Conservation (phyloP, 2,888 invertebrate species). For the Adelphocoris suturalis region DNA sequence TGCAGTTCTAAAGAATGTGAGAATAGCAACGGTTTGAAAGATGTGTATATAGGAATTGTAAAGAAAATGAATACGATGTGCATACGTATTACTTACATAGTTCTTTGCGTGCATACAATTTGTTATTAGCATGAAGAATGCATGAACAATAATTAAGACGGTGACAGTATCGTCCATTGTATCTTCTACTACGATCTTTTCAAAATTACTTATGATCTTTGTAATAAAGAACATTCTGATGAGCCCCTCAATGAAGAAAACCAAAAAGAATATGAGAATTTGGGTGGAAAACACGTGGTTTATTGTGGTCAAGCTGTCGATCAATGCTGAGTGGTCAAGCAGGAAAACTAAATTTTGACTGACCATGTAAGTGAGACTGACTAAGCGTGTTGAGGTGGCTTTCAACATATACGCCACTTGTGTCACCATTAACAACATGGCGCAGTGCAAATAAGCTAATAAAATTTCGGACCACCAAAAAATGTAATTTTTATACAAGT, state of each 20-base stretch:
- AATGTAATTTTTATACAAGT: background rate
- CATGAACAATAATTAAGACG: background rate
- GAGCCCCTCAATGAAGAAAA: background rate
- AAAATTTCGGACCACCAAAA: background rate
- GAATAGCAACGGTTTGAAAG: too few relatives aligned
- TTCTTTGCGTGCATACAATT: background rate
- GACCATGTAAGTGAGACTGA: background rate
- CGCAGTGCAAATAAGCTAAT: background rate
- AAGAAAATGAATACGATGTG: too few relatives aligned
- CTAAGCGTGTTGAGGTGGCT: background rate
- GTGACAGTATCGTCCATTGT: background rate
- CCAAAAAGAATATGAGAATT: background rate
- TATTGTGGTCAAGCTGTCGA: background rate
- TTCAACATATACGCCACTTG: background rate
- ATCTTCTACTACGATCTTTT: background rate
- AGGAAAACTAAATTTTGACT: background rate
- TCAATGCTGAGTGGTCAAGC: constrained; percentile 9
- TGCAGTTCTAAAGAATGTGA: too few relatives aligned
- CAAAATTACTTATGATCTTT: background rate
- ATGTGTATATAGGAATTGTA: too few relatives aligned
- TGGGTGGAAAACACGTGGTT: background rate
- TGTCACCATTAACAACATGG: background rate
- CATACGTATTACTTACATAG: background rate
- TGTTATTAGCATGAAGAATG: background rate
- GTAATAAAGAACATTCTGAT: background rate